Conservation (phyloP, 1,140 invertebrate species). For the Steinernema khuongi region DNA sequence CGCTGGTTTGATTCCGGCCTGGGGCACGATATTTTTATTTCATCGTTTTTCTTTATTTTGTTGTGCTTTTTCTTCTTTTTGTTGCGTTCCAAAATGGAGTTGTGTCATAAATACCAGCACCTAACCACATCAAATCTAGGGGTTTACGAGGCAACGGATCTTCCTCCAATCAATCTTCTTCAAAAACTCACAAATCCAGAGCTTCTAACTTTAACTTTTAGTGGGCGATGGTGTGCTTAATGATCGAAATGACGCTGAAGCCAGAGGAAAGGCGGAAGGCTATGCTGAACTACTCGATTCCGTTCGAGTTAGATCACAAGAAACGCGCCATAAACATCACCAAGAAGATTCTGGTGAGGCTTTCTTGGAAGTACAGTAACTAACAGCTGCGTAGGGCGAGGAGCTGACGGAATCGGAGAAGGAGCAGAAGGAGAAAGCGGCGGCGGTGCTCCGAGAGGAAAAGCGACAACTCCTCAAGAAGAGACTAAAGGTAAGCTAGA, state of each 20-base stretch:
- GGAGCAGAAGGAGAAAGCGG: neutral
- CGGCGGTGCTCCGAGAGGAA: neutral
- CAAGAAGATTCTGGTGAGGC: neutral
- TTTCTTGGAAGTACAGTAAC: neutral
- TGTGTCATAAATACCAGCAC: no score
- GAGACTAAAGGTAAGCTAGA: neutral
- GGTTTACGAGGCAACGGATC: no score
- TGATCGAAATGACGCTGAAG: slow-evolving; percentile 85
- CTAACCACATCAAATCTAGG: no score
- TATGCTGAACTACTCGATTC: neutral
- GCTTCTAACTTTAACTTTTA: slow-evolving; percentile 59
- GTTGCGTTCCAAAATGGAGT: no score
- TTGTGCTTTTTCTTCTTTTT: no score
- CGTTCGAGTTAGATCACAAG: neutral
- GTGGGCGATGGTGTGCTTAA: slow-evolving; percentile 91
- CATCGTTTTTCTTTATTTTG: no score
- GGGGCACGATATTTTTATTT: no score
- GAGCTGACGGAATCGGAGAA: neutral
- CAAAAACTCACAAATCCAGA: neutral
- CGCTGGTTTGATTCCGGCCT: no score
- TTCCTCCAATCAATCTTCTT: no score
- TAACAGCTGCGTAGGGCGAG: neutral
- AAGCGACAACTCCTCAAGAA: neutral
- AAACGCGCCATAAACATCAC: neutral
- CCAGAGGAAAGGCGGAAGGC: slow-evolving; percentile 68